These are phyloP conservation scores for Rotaria magnacalcarata DNA, from an alignment of 2,888 invertebrate species.

Conservation along the genomic window DNA sequence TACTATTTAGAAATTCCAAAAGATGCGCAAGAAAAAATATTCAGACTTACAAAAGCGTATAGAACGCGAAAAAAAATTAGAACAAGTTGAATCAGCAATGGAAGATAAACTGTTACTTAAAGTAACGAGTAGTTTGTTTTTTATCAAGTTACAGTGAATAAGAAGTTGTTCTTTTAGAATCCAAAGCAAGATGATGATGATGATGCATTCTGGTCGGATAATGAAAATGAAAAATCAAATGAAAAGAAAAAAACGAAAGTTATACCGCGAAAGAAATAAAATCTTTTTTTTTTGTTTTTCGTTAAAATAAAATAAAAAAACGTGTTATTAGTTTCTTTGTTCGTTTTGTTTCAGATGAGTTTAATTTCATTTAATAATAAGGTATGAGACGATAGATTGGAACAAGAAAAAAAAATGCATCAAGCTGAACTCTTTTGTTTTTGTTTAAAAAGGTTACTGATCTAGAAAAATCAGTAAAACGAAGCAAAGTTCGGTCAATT, in stretches of 20 bases:
- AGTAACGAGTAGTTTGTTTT: background rate
- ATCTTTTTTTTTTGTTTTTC: slow-evolving; percentile 32
- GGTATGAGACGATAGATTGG: background rate
- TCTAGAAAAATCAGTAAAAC: slow-evolving; percentile 1
- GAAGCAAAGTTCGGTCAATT: slow-evolving; percentile 7
- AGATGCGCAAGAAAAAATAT: slow-evolving; percentile 52
- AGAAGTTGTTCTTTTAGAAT: background rate
- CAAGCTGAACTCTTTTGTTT: no score
- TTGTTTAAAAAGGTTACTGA: background rate
- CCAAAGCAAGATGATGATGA: slow-evolving; percentile 47
- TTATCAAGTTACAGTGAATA: background rate
- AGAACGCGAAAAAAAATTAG: slow-evolving; percentile 51
- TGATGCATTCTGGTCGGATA: slow-evolving; percentile 53
- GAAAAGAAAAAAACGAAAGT: slow-evolving; percentile 41
- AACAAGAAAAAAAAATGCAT: no score
- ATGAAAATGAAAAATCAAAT: slow-evolving; percentile 53
- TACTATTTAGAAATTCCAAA: slow-evolving; percentile 49
- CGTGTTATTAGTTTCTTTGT: background rate
- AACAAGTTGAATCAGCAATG: slow-evolving; percentile 1
- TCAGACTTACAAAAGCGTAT: slow-evolving; percentile 54
- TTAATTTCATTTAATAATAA: slow-evolving; percentile 1
- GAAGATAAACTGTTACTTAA: background rate
- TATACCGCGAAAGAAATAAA: slow-evolving; percentile 40
- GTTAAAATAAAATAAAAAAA: slow-evolving; percentile 37
- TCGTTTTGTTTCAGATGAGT: slow-evolving; percentile 19